Conservation (phyloP, 2,888 invertebrate genomes). For the Rhorus exstirpatorius region DNA sequence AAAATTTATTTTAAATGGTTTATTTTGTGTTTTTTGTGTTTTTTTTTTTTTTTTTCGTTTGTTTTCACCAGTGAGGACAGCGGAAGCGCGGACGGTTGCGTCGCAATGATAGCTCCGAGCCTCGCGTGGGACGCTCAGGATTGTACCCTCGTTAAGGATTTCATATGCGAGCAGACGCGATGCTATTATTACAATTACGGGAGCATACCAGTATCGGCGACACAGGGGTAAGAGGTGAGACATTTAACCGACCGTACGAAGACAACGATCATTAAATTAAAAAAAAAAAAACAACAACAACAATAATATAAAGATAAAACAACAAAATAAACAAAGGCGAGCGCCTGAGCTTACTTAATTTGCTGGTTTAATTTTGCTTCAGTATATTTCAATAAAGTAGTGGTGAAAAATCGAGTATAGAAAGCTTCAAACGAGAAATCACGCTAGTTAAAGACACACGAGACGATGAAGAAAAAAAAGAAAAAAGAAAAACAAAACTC, state of each 20-base stretch:
- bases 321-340: conserved; percentile 48
- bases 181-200: conserved; percentile 97
- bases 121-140: conserved; percentile 94
- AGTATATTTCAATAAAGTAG: conserved; percentile 19
- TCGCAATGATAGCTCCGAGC: conserved; percentile 92
- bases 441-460: conserved; percentile 34
- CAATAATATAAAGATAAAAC: conserved; percentile 9
- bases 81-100: conserved; percentile 91
- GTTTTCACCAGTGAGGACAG: conserved; percentile 86
- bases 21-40: background rate
- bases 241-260: conserved; percentile 79
- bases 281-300: conserved; percentile 57
- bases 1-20: too few relatives aligned
- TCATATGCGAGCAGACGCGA: conserved; percentile 96
- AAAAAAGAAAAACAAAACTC: too few relatives aligned
- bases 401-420: conserved; percentile 25
- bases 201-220: conserved; percentile 95
- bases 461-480: too few relatives aligned
- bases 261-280: conserved; percentile 65
- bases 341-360: conserved; percentile 52
- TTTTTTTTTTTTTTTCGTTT: background rate
- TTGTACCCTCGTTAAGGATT: conserved; percentile 94
- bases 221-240: conserved; percentile 97
- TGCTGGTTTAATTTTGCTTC: conserved; percentile 15
- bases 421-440: conserved; percentile 14